Evolutionary conservation across 2,797 vertebrate genomes (phyloP), one percentile per base, ranked within the genome.

Genomic region (Lutjanus argentimaculatus): DNA sequence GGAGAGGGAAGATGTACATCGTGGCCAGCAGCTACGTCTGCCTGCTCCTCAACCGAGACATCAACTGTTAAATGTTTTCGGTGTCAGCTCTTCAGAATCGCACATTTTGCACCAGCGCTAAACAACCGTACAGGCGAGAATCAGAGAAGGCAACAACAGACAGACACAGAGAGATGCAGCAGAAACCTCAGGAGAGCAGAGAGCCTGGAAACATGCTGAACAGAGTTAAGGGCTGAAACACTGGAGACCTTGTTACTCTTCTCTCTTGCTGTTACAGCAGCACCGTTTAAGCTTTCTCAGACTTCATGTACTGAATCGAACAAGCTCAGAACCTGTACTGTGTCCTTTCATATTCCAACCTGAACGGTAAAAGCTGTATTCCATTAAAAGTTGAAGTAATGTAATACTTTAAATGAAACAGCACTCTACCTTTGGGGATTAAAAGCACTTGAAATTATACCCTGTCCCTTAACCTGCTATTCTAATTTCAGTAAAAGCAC

Each of bases 161-260:
- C 21, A 8, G 63, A 25, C 13, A 52, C 21, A 56, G 53, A 17
- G 21, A 62, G 22, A 30, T 1, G 49, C 36, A 65, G 17, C 58
- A 1, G 36, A 0, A 5, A 75, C 43, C 73, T 80, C 11, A 8
- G 72, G 74, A 75, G 25, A 21, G 30, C 73, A 49, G 30, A 36
- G 30, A 36, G 73, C 46, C 25, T 43, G 48, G 64, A 55, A 69
- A 77, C 57, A 66, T n/a, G 45, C 16, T 17, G 67, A 15, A 25
- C 67, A 14, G 55, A 67, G 21, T 45, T 40, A 6, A 25, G 36
- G 58, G 49, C 56, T 36, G 11, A 56, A 63, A 69, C 56, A 22
- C 63, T 30, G 59, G 77, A 63, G 71, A 75, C 49, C 52, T 30
- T 17, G 36, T 68, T 63, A 0, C 57, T 76, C 48, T 3, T 6